Percentiles rank a stretch among this genome's conserved stretches.
Evolutionary conservation across 2,888 invertebrate genomes (phyloP).

Genomic region (Tenthredo distinguenda): DNA sequence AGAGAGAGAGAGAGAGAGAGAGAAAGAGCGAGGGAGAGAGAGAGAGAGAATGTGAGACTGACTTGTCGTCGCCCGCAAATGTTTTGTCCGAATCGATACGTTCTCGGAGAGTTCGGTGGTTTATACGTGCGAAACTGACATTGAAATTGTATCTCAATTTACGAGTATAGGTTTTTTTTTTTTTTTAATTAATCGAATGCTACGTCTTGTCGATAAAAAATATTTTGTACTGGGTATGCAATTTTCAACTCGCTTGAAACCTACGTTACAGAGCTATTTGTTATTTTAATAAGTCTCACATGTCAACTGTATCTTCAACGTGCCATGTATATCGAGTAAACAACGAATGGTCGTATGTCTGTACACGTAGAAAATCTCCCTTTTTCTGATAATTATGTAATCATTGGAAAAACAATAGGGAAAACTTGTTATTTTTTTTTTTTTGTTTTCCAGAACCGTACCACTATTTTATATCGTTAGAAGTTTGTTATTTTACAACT

Average conservation of each 20-base stretch:
- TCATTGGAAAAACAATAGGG: neutral
- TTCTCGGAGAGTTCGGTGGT: slow-evolving; percentile 26
- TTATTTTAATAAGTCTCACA: slow-evolving; percentile 10
- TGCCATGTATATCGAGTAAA: slow-evolving; percentile 16
- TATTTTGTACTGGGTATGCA: neutral
- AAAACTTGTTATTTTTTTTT: neutral
- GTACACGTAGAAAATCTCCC: neutral
- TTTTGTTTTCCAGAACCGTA: neutral
- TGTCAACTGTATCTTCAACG: slow-evolving; percentile 21
- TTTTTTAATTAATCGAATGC: neutral
- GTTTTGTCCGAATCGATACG: slow-evolving; percentile 72
- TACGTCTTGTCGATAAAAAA: neutral
- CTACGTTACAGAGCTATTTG: neutral
- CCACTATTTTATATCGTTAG: neutral
- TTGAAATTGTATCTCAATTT: slow-evolving; percentile 20
- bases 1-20: neutral
- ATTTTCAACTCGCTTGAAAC: neutral
- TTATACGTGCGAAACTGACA: slow-evolving; percentile 34
- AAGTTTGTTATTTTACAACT: neutral
- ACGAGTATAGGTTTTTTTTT: neutral
- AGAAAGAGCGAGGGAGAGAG: neutral
- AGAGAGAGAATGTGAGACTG: neutral
- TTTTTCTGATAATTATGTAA: neutral
- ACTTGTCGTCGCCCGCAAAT: slow-evolving; percentile 61
- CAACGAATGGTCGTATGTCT: neutral